Percentiles rank a stretch among this genome's conserved stretches.
These are phyloP conservation scores for Gambusia affinis DNA, from an alignment of 2,113 vertebrate species.

Conservation along the genomic window DNA sequence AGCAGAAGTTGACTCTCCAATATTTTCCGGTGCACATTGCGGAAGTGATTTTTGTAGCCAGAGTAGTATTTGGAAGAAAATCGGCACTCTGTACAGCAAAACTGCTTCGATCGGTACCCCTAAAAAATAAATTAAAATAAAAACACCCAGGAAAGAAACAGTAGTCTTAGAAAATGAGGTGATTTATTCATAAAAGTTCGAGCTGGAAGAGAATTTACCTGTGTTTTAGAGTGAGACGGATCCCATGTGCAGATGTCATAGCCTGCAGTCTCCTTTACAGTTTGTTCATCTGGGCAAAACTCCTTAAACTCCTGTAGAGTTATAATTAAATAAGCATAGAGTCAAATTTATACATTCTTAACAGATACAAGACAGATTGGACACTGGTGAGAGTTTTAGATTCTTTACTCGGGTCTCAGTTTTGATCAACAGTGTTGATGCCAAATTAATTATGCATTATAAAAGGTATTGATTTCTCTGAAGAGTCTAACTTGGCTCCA, in stretches of 20 bases:
- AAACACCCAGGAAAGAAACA: slow-evolving; percentile 10
- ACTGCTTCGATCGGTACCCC: slow-evolving; percentile 98
- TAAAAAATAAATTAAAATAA: slow-evolving; percentile 30
- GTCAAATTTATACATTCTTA: no score
- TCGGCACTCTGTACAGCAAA: slow-evolving; percentile 96
- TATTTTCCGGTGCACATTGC: slow-evolving; percentile 95
- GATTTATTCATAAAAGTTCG: neutral
- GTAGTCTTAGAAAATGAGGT: neutral
- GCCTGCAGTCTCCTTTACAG: slow-evolving; percentile 90
- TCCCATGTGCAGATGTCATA: slow-evolving; percentile 96
- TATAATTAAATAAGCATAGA: no score
- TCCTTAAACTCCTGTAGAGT: slow-evolving; percentile 91
- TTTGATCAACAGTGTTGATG: no score
- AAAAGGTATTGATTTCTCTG: neutral
- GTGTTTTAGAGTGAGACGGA: slow-evolving; percentile 93
- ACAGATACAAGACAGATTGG: no score
- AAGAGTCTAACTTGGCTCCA: neutral
- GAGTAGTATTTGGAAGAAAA: slow-evolving; percentile 99
- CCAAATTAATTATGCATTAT: neutral
- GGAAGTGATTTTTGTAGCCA: slow-evolving; percentile 99
- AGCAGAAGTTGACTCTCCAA: slow-evolving; percentile 94
- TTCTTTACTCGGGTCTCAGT: no score
- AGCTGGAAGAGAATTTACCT: slow-evolving; percentile 78
- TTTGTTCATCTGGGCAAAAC: slow-evolving; percentile 94
- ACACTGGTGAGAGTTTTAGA: no score